Evolutionary conservation across 2,113 vertebrate species (phyloP), one percentile per base, ranked within the genome.

Genomic region (Epinephelus lanceolatus): DNA sequence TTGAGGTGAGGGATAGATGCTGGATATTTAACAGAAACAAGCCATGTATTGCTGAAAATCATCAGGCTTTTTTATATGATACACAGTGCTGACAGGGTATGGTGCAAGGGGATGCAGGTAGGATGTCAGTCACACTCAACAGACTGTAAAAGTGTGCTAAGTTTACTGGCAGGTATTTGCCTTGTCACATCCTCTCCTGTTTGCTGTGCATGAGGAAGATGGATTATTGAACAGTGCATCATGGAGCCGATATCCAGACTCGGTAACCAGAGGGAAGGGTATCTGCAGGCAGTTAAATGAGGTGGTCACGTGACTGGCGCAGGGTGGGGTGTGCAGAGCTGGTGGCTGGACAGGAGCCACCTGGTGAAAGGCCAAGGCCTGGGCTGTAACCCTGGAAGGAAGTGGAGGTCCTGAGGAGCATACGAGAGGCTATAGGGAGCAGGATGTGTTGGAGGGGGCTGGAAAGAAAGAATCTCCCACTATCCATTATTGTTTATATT

Each of bases 321-420:
- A 92, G 90, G 87, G 89, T 90, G 86, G 92, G 88, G 69, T 89
- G 92, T 88, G 80, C 56, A 88, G 93, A 89, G 49, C 53, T 89
- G 92, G 93, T 93, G 90, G 93, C 89, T 90, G 91, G 94, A 94
- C 94, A 93, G 92, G 93, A 94, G 96, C 93, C 92, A 95, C 94
- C 94, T 92, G 92, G 93, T 94, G 94, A 97, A 96, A 96, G 95
- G 95, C 95, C 94, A 88, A 89, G 93, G 94, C 89, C 93, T 97
- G 96, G 95, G 90, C 94, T 91, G 66, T 96, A 95, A 96, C 96
- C 95, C 95, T 94, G 92, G 96, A 95, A 97, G 97, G 96, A 97
- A 96, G 94, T 93, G 90, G 90, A 93, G 93, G 80, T 84, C 71
- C 91, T 95, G 96, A 72, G 94, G 94, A 94, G 86, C 78, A 78